These are phyloP conservation scores for Vespertilio murinus DNA, from an alignment of 2,797 vertebrate species.

Conservation along the genomic window DNA sequence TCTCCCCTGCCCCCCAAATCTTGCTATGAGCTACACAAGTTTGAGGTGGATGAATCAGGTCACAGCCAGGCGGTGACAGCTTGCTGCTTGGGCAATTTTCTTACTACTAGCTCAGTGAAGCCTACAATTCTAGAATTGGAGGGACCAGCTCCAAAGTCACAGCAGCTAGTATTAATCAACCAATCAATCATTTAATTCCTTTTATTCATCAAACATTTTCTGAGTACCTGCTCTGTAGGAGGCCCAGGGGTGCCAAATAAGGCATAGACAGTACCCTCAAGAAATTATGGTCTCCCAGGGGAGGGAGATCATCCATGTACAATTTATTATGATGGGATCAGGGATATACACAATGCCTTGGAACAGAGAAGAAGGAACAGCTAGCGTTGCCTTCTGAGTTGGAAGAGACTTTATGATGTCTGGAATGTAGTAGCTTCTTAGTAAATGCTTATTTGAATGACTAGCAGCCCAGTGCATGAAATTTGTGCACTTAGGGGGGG, in stretches of 20 bases:
- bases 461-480: too few species aligned
- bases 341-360: background rate
- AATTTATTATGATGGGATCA: background rate
- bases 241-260: background rate
- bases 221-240: background rate
- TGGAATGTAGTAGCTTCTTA: background rate
- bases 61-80: background rate
- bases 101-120: background rate
- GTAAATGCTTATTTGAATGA: background rate
- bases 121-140: background rate
- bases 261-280: background rate
- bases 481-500: too few species aligned
- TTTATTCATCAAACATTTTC: background rate
- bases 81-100: background rate
- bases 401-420: background rate
- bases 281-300: background rate
- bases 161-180: background rate
- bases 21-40: background rate
- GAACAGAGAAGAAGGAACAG: background rate
- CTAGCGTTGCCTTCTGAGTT: background rate
- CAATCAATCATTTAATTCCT: background rate
- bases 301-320: background rate
- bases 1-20: background rate
- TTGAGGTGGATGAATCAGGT: background rate
- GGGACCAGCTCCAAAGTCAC: background rate